A percentile compares a stretch with the other conserved stretches of the same genome.
Conservation (phyloP, 2,113 vertebrate species). For the Haliaeetus leucogaster region DNA sequence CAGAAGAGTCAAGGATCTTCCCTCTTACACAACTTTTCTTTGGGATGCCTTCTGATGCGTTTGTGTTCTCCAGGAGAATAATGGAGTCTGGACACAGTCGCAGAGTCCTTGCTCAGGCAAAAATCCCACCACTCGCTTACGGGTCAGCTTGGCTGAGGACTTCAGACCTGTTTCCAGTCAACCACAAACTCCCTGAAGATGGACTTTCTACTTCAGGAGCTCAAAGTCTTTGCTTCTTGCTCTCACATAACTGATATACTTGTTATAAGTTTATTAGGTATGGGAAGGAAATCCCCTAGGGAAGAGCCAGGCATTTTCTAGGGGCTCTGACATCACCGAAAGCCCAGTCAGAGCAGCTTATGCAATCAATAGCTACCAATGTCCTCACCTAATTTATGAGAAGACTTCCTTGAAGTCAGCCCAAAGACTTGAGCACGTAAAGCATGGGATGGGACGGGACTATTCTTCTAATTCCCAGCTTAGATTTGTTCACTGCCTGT, state of each 20-base stretch:
- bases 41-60: not conserved
- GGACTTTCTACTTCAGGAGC: not conserved
- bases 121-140: not conserved
- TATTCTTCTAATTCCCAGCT: not conserved
- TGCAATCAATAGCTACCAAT: not conserved
- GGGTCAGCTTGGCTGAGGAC: not conserved
- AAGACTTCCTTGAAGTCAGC: not conserved
- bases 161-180: not conserved
- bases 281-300: not conserved
- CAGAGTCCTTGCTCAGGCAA: not conserved
- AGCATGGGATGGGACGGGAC: not conserved
- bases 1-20: not conserved
- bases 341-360: not conserved
- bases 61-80: not conserved
- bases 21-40: not conserved
- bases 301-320: not conserved
- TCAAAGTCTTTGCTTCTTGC: not conserved
- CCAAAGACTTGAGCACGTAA: not conserved
- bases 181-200: not conserved
- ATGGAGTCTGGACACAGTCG: not conserved
- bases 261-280: not conserved
- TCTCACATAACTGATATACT: not conserved
- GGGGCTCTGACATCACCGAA: not conserved
- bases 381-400: not conserved
- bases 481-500: not conserved